Conservation (phyloP, 2,888 invertebrate genomes). For the Rhodophaea formosa region DNA sequence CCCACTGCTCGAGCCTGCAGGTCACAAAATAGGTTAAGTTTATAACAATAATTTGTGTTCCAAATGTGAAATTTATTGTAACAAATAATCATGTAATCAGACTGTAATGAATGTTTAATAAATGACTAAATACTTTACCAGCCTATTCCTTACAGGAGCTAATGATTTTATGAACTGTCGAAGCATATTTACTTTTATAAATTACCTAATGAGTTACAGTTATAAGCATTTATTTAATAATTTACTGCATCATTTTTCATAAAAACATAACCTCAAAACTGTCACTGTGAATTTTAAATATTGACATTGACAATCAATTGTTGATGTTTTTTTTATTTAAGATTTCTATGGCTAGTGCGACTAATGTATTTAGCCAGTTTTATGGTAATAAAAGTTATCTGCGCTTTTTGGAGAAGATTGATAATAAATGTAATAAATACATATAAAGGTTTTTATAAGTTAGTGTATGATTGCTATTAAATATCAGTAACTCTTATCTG, state of each 20-base stretch:
- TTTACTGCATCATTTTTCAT: not conserved
- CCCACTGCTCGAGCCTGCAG: constrained; percentile 46
- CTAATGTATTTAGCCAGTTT: no score
- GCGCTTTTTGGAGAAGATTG: no score
- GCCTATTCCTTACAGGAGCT: constrained; percentile 53
- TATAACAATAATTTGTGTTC: not conserved
- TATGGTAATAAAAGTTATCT: no score
- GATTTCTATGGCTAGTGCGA: no score
- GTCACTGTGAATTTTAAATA: not conserved
- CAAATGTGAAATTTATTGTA: no score
- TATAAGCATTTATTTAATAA: not conserved
- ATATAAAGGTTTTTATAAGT: no score
- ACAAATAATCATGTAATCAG: no score
- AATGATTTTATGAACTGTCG: constrained; percentile 57
- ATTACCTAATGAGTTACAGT: not conserved
- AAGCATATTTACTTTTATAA: constrained; percentile 50
- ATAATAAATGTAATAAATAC: no score
- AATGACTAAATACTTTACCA: constrained; percentile 44
- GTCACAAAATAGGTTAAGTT: constrained; percentile 4
- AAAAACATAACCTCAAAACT: constrained; percentile 5
- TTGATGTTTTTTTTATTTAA: not conserved
- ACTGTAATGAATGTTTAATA: no score
- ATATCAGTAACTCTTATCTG: no score
- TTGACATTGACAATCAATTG: not conserved
- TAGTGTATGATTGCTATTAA: no score